These are phyloP conservation scores for Poeciliopsis prolifica DNA, from an alignment of 2,113 vertebrate genomes.

Conservation along the genomic window DNA sequence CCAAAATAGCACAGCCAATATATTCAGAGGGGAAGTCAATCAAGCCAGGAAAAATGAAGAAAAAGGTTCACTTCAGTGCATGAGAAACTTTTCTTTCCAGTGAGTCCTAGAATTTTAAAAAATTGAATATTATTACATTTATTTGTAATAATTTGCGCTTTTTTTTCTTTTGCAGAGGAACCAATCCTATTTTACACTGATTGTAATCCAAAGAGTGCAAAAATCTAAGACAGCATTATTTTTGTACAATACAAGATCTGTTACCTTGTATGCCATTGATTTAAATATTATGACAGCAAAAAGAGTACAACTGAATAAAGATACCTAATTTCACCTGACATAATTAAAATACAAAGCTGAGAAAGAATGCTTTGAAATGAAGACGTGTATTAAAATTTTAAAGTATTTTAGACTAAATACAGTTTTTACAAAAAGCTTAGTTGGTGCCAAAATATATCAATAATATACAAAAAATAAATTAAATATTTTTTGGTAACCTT, in stretches of 20 bases:
- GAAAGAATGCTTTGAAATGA: background rate
- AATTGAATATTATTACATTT: background rate
- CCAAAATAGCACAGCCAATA: conserved; percentile 55
- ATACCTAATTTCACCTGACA: background rate
- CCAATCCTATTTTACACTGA: background rate
- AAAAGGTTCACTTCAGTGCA: conserved; percentile 36
- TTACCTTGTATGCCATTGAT: background rate
- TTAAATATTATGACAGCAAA: background rate
- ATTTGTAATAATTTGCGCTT: background rate
- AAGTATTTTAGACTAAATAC: too few species aligned
- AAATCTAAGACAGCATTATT: background rate
- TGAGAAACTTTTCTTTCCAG: conserved; percentile 31
- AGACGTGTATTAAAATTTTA: too few species aligned
- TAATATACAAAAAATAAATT: too few species aligned
- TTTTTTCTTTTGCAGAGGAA: background rate
- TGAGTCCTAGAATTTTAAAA: background rate
- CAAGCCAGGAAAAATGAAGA: conserved; percentile 47
- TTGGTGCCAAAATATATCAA: background rate
- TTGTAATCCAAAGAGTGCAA: background rate
- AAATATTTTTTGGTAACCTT: background rate
- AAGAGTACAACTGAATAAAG: background rate
- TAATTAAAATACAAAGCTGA: background rate
- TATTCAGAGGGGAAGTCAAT: conserved; percentile 54
- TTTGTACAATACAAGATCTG: background rate
- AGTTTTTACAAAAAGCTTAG: background rate